Conservation (phyloP, 2,888 invertebrate genomes). For the Orthonevra nobilis region DNA sequence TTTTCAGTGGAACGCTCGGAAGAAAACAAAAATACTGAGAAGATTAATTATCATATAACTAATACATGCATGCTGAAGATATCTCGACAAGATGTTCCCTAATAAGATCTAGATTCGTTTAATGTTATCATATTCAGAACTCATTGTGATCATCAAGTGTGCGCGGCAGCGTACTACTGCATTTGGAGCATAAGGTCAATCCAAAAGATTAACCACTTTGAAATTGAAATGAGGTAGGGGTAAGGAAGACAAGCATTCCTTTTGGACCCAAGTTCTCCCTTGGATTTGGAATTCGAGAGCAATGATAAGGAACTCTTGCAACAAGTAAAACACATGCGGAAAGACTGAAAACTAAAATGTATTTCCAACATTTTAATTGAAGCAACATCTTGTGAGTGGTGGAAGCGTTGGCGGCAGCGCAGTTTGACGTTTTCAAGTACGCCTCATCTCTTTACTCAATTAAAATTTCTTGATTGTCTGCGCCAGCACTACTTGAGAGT, state of each 20-base stretch:
- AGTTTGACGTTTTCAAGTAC: conserved; percentile 56
- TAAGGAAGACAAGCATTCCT: conserved; percentile 14
- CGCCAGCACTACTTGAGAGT: conserved; percentile 40
- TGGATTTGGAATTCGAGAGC: neutral
- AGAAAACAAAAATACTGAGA: too few species aligned
- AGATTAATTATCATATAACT: too few species aligned
- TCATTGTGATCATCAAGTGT: conserved; percentile 10
- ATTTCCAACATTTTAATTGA: conserved; percentile 66
- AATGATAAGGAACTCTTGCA: conserved; percentile 24
- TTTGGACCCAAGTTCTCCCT: conserved; percentile 17
- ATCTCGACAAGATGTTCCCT: too few species aligned
- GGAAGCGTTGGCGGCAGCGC: conserved; percentile 41
- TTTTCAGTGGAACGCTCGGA: too few species aligned
- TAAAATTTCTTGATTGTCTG: conserved; percentile 49
- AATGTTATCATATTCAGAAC: conserved; percentile 32
- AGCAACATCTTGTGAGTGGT: conserved; percentile 49
- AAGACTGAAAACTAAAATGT: conserved; percentile 54
- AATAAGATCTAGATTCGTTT: conserved; percentile 22
- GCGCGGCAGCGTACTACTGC: conserved; percentile 27
- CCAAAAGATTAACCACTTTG: conserved; percentile 44
- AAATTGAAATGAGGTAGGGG: conserved; percentile 17
- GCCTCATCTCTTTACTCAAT: conserved; percentile 60
- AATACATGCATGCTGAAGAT: too few species aligned
- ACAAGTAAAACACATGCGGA: conserved; percentile 29
- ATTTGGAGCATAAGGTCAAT: conserved; percentile 40